Evolutionary conservation across 1,140 invertebrate species (phyloP), one percentile per base, ranked within the genome.

Genomic region (Nebria ingens): DNA sequence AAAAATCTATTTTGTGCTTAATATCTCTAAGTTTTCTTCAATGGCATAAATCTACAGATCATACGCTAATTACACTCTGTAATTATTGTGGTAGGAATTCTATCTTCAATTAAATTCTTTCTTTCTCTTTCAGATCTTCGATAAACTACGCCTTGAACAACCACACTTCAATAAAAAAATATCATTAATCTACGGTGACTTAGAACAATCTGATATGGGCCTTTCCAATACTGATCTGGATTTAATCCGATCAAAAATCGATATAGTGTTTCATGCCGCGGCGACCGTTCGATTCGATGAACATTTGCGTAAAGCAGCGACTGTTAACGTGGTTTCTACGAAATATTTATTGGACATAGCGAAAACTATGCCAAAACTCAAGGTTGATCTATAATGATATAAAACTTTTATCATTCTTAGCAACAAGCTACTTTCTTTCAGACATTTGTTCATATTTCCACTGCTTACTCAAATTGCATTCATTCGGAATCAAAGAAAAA

Each of bases 221-320:
- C 70, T 91, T 13, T 75, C 67, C 45, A 65, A 74, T 13, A 62
- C 67, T 11, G 82, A 88, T 69, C 64, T 73, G 42, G 58, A 74
- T 25, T 65, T 74, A 11, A 65, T 92, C 0, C 69, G 71, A 12
- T 69, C 78, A 4, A 74, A 80, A 52, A 78, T 89, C 11, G 65
- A 82, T 58, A 73, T 93, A 45, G 81, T 95, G 13, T 90, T 95
- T 67, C 91, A 95, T 65, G 84, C 80, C 2, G 93, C 92, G 1
- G 93, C 92, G 0, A 92, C 89, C n/a, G 81, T 95, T 9, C 83
- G 86, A 64, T 95, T 95, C 69, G 86, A 92, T 68, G 91, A 92
- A 69, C 77, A 81, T 45, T 68, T 95, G 15, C 80, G 82, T 64
- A 54, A 66, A 15, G 76, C 80, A 0, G 71, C 79, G 19, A 71